Conservation (phyloP, 1,140 invertebrate species). For the Meloidogyne hapla region DNA sequence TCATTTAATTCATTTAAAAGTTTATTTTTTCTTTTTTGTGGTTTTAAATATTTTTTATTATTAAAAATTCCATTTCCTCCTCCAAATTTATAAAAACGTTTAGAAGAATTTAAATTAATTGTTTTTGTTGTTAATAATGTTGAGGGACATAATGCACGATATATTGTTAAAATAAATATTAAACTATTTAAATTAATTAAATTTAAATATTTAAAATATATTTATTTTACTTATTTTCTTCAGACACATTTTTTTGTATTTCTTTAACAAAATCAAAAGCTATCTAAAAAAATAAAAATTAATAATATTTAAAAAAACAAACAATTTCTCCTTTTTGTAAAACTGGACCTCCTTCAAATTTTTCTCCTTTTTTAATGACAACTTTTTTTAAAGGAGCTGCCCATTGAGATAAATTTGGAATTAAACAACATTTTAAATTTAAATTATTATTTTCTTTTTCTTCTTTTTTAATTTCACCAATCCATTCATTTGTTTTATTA, state of each 20-base stretch:
- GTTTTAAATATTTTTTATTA: background rate
- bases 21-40: background rate
- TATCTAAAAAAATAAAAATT: background rate
- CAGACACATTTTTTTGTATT: slow-evolving; percentile 46
- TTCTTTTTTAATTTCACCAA: background rate
- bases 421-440: slow-evolving; percentile 10
- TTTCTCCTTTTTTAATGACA: slow-evolving; percentile 12
- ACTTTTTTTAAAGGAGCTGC: slow-evolving; percentile 22
- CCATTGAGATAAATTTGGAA: slow-evolving; percentile 17
- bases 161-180: slow-evolving; percentile 34
- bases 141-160: slow-evolving; percentile 29
- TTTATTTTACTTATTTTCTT: slow-evolving; percentile 38
- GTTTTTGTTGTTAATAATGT: slow-evolving; percentile 40
- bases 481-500: background rate
- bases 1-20: too few species aligned
- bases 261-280: slow-evolving; percentile 51
- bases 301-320: background rate
- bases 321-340: slow-evolving; percentile 32
- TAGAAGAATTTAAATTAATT: slow-evolving; percentile 16
- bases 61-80: background rate
- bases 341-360: slow-evolving; percentile 38
- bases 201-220: background rate
- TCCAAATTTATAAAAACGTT: background rate
- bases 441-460: slow-evolving; percentile 11
- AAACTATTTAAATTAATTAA: background rate